Percentiles rank a stretch among this genome's conserved stretches.
phyloP scores from a whole-genome alignment of 2,888 invertebrate genomes.

The Lottia scabra region DNA sequence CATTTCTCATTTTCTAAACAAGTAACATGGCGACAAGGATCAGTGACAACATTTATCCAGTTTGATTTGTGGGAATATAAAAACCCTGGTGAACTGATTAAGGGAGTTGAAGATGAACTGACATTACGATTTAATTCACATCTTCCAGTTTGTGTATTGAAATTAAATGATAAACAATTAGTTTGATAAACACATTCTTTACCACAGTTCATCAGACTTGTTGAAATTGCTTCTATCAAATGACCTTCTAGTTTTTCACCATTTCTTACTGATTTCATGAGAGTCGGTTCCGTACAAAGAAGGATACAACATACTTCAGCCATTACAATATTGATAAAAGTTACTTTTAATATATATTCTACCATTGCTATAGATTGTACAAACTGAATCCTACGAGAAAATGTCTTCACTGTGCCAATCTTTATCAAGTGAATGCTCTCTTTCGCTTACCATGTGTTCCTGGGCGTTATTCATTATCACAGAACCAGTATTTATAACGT shows the following conservation, averaged over 20 bases:
- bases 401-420: too few relatives aligned
- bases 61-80: background rate
- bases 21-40: background rate
- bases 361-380: too few relatives aligned
- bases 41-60: background rate
- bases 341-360: too few relatives aligned
- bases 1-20: background rate
- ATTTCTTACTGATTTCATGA: background rate
- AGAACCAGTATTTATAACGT: too few relatives aligned
- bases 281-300: background rate
- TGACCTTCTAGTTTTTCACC: background rate
- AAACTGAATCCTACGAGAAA: too few relatives aligned
- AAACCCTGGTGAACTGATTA: background rate
- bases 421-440: too few relatives aligned
- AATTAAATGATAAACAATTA: background rate
- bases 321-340: too few relatives aligned
- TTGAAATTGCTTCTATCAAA: background rate
- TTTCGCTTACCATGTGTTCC: too few relatives aligned
- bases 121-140: background rate
- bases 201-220: background rate
- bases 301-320: too few relatives aligned
- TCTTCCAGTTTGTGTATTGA: background rate
- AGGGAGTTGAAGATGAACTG: background rate
- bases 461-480: too few relatives aligned
- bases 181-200: background rate